Base-by-base conservation (phyloP, 2,113 vertebrate genomes). In the Coregonus clupeaformis region DNA sequence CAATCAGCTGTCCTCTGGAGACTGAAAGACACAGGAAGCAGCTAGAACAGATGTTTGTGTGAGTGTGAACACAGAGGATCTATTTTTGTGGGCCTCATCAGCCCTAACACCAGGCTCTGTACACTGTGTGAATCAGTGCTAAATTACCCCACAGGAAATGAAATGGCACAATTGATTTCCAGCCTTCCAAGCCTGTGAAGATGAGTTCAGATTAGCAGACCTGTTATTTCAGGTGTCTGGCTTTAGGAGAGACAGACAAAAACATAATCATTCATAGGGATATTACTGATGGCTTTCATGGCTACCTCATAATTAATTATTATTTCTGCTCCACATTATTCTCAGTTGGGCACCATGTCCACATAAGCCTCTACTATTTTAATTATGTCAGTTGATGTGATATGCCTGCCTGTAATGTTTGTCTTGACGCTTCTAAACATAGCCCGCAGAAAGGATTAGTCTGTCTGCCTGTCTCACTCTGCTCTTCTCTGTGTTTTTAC, bases 401-500 rank as follows among this genome's bases (percentile, higher is more conserved):
- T 18, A 52, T 18, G 16, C 13, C 47, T 49, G 3, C 47, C 49
- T 52, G 16, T 52, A 52, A 42, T 16, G 7, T n/a, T 25, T 25
- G n/a, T 25, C 22, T 67, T 67, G 36, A 42, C 11, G 20, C 30
- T 6, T 67, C 18, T 52, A 52, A 67, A 12, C 18, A 25, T 32
- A 12, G 4, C 18, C 20, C 5, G 18, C 16, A n/a, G n/a, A n/a
- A 27, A 30, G 12, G 36, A 42, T 42, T 3, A 67, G 59, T 67
- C 1, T 4, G 25, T 59, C 3, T n/a, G 27, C 60, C 66, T 87
- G 27, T 79, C 60, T 45, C 73, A 49, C 2, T 27, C 6, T n/a
- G 49, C 1, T 0, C 75, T 27, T 77, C 62, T 75, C 45, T 79
- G 62, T 87, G 6, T 84, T 22, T 75, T 70, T 85, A 65, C 79